Base-by-base conservation (phyloP, 2,113 vertebrate genomes). In the Crypturellus undulatus region DNA sequence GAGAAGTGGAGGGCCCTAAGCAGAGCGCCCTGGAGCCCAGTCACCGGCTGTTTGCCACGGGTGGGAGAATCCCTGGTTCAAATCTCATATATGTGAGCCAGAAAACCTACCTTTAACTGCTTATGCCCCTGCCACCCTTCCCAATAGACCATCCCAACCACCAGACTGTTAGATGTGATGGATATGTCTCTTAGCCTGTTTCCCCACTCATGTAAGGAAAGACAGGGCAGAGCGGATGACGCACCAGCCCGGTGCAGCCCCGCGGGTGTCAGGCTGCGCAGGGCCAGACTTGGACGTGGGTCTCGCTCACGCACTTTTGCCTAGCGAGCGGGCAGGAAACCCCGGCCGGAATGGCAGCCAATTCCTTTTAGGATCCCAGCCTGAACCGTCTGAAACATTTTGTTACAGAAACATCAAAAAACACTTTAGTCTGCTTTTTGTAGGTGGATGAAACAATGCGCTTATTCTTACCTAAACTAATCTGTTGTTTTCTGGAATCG, bases 11-110 rank as follows among this genome's bases (percentile, higher is more conserved):
- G 25, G 18, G 51, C 32, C 40, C 22, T 64, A 17, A 15, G 32
- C 25, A 10, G 5, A 36, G 26, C 6, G 10, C n/a, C 58, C 45
- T 49, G 47, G 4, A 67, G 6, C 4, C 19, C 64, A 0, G 0
- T 40, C 19, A 36, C 13, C 25, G 4, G 7, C 4, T 80, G 22
- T 22, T 52, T 9, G 9, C 32, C 12, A 25, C 0, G 36, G 9
- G 34, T 1, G 2, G 78, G 12, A 40, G 21, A 68, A 65, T 14
- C 21, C 6, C 62, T 68, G 38, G 22, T 30, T 58, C 43, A 68
- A 40, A 40, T 19, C 14, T 30, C 26, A n/a, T 2, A 0, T 43
- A 20, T 17, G 12, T 21, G 36, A 71, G 42, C 30, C 42, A 78
- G 34, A 42, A 30, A 5, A 3, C 11, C 4, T n/a, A 16, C 34